Conservation (phyloP, 2,888 invertebrate genomes). For the Lymantria monacha region DNA sequence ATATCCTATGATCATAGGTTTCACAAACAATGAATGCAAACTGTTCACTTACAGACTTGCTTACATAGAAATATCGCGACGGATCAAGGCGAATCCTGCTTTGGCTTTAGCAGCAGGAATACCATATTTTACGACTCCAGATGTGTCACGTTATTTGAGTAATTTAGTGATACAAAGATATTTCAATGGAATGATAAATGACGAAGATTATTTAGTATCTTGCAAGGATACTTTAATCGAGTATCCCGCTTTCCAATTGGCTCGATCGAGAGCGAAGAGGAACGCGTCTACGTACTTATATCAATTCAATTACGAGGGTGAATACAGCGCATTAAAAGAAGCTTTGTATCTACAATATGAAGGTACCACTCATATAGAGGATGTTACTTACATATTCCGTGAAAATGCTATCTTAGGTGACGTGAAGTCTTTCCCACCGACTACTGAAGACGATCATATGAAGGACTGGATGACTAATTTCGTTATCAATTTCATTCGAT, state of each 20-base stretch:
- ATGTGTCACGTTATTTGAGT: conserved; percentile 21
- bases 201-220: conserved; percentile 20
- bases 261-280: conserved; percentile 25
- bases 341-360: conserved; percentile 39
- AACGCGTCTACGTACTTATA: conserved; percentile 58
- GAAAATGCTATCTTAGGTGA: conserved; percentile 29
- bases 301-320: conserved; percentile 67
- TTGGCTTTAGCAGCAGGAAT: conserved; percentile 25
- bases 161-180: conserved; percentile 23
- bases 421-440: conserved; percentile 13
- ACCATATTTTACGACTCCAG: conserved; percentile 15
- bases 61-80: conserved; percentile 12
- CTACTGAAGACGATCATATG: conserved; percentile 26
- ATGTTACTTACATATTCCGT: conserved; percentile 65
- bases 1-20: conserved; percentile 36
- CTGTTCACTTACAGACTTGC: conserved; percentile 11
- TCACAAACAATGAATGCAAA: conserved; percentile 28
- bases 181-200: conserved; percentile 23
- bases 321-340: conserved; percentile 57
- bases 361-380: conserved; percentile 66
- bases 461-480: conserved; percentile 27
- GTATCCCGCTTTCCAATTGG: conserved; percentile 37
- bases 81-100: conserved; percentile 36
- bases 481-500: conserved; percentile 25
- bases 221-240: conserved; percentile 28